Base-by-base conservation (phyloP, 2,888 invertebrate genomes). In the Eilema depressum region DNA sequence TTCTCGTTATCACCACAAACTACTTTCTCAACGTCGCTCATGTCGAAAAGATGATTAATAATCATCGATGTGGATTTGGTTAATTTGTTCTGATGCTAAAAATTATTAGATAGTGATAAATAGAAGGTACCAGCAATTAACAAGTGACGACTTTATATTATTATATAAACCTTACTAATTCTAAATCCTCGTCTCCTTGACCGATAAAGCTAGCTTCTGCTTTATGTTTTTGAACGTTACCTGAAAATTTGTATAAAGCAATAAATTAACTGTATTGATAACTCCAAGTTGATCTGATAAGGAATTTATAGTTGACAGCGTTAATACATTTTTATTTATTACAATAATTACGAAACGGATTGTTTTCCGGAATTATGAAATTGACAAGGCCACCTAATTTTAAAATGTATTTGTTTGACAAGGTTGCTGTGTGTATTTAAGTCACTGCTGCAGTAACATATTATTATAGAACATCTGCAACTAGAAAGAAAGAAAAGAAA, bases 131-230 rank as follows among this genome's bases (percentile, higher is more conserved):
- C 59, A 68, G 66, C 64, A 25, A 60, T n/a, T 28, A 63, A 33
- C 26, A 37, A 57, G 20, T 23, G 7, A 28, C 5, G 8, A 25
- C 25, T 33, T 33, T 10, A 26, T 26, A n/a, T n/a, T n/a, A n/a
- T n/a, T n/a, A 3, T 17, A 23, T 60, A 56, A 71, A 71, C 78
- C 84, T 83, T 85, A 92, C 94, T 81, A 79, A 77, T 71, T 90
- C 89, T 66, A 84, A 73, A 69, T 90, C 91, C 83, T 91, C 92
- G 76, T 94, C 95, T n/a, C 94, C 95, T 87, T 93, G 94, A 14
- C 94, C 95, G 79, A 93, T 91, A 47, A 90, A 83, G 75, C 74
- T 86, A 65, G 78, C 72, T 57, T 91, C 91, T 47, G 66, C 73
- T 72, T 80, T 86, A 71, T 68, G 61, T 70, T 79, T 83, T 23